phyloP scores from a whole-genome alignment of 2,888 invertebrate genomes.

The Cephus runcator region DNA sequence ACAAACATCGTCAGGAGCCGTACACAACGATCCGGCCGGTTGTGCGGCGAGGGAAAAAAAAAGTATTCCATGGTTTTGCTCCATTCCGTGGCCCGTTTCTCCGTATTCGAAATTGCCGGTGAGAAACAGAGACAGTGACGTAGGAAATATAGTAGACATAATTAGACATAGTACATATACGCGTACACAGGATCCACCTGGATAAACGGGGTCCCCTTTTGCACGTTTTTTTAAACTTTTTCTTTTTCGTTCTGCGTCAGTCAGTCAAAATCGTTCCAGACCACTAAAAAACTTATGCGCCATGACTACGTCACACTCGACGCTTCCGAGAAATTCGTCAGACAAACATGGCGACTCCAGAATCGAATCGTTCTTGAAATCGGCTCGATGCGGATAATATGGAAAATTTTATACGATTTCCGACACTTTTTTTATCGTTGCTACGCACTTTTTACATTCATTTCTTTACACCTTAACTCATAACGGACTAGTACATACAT shows the following conservation, averaged over 20 bases:
- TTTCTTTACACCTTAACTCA: not conserved
- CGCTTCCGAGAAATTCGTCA: not conserved
- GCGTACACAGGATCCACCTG: not conserved
- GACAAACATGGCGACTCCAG: not conserved
- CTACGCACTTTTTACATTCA: not conserved
- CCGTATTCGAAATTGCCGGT: constrained; percentile 50
- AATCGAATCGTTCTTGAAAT: not conserved
- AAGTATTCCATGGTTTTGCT: constrained; percentile 44
- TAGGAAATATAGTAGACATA: not conserved
- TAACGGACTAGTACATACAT: not conserved
- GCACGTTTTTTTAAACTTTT: not conserved
- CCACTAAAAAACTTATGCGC: not conserved
- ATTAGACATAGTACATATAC: not conserved
- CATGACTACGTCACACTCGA: not conserved
- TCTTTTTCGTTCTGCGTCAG: not conserved
- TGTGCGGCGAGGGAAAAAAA: constrained; percentile 38
- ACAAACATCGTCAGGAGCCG: constrained; percentile 22
- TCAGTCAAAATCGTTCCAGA: not conserved
- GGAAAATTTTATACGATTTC: not conserved
- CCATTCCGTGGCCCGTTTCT: constrained; percentile 38
- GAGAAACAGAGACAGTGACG: constrained; percentile 27
- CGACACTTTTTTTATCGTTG: not conserved
- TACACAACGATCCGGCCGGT: not conserved
- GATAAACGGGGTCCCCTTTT: not conserved
- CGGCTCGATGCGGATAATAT: not conserved